Evolutionary conservation across 1,140 invertebrate genomes (phyloP).

Genomic region (Homalodisca vitripennis): DNA sequence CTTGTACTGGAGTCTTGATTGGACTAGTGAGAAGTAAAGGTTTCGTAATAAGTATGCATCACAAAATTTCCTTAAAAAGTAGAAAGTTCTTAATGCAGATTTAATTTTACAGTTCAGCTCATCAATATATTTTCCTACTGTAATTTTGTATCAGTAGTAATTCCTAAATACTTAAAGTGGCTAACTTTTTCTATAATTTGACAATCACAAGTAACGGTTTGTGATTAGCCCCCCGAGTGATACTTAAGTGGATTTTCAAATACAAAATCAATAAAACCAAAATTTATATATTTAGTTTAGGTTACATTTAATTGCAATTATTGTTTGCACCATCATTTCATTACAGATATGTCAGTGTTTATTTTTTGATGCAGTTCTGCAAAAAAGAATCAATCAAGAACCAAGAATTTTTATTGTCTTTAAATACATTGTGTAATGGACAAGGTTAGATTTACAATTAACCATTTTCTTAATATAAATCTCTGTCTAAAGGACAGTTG

Average conservation of each 20-base stretch:
- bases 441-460: no score
- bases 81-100: not conserved
- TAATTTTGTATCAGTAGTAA: not conserved
- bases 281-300: constrained; percentile 25
- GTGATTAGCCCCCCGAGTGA: not conserved
- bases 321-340: constrained; percentile 15
- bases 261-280: no score
- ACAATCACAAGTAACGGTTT: not conserved
- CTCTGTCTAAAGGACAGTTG: no score
- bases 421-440: no score
- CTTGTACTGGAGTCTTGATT: constrained; percentile 2
- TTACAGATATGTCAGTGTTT: not conserved
- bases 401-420: no score
- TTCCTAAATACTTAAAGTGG: no score
- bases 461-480: no score
- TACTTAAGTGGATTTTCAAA: not conserved
- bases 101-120: not conserved
- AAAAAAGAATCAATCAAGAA: no score
- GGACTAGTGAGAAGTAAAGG: not conserved
- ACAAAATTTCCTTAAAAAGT: not conserved
- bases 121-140: not conserved
- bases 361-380: constrained; percentile 11
- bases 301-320: constrained; percentile 18
- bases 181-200: not conserved
- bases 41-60: not conserved